A percentile compares a stretch with the other conserved stretches of the same genome.
phyloP scores from a whole-genome alignment of 2,797 vertebrate species.

The Mus spretus region DNA sequence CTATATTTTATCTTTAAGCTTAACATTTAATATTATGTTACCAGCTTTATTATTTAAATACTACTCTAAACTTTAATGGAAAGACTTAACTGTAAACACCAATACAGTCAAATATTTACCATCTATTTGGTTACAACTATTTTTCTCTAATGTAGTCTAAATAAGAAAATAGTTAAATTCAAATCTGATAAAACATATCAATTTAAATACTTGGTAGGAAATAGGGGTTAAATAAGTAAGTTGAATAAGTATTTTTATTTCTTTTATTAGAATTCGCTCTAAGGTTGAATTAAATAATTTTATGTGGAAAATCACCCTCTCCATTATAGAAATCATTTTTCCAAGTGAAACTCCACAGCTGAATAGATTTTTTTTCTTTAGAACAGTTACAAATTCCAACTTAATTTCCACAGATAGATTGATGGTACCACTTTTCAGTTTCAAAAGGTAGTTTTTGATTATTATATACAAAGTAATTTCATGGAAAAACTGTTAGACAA shows the following conservation, averaged over 20 bases:
- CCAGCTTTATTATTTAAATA: conserved; percentile 62
- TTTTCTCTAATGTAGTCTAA: neutral
- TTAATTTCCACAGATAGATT: conserved; percentile 37
- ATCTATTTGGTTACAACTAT: conserved; percentile 15
- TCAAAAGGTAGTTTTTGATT: conserved; percentile 9
- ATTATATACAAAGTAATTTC: neutral
- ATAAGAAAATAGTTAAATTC: conserved; percentile 71
- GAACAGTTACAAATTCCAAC: neutral
- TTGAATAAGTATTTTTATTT: neutral
- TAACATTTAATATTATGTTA: conserved; percentile 53
- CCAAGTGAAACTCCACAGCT: conserved; percentile 40
- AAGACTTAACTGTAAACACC: conserved; percentile 53
- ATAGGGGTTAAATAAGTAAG: neutral
- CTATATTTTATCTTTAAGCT: neutral
- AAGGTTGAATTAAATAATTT: neutral
- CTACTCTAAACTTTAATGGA: conserved; percentile 55
- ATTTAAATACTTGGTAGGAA: conserved; percentile 31
- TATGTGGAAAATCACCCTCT: neutral
- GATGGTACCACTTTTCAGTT: conserved; percentile 54
- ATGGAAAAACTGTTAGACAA: conserved; percentile 45
- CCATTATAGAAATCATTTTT: conserved; percentile 13
- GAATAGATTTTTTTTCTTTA: neutral
- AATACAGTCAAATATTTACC: conserved; percentile 47
- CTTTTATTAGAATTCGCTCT: conserved; percentile 50
- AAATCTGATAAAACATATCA: conserved; percentile 53